Evolutionary conservation across 2,888 invertebrate species (phyloP).

Genomic region (Mythimna loreyi): DNA sequence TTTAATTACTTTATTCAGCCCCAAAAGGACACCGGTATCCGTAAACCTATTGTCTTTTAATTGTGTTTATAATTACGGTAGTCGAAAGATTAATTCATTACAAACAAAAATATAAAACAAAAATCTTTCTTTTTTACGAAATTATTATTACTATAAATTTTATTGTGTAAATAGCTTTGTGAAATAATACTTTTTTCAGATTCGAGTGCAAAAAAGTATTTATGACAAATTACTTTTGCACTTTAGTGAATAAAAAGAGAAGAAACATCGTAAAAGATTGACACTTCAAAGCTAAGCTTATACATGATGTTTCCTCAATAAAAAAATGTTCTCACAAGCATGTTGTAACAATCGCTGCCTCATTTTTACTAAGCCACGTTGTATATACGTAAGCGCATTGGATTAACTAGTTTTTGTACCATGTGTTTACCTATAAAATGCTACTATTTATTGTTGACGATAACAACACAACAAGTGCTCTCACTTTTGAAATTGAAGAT

Average conservation of each 20-base stretch:
- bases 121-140: too few relatives aligned
- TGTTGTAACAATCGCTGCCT: conserved; percentile 54
- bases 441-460: not conserved
- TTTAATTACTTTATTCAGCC: too few relatives aligned
- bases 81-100: too few relatives aligned
- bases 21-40: too few relatives aligned
- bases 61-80: too few relatives aligned
- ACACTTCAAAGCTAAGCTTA: conserved; percentile 43
- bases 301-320: conserved; percentile 52
- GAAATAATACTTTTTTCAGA: not conserved
- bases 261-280: conserved; percentile 24
- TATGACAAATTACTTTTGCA: conserved; percentile 30
- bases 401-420: conserved; percentile 13
- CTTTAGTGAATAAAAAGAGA: conserved; percentile 22
- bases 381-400: conserved; percentile 21
- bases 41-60: too few relatives aligned
- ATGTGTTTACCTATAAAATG: not conserved
- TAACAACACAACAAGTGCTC: not conserved
- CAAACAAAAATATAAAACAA: too few relatives aligned
- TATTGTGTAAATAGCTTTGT: conserved; percentile 13
- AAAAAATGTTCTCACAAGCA: conserved; percentile 57
- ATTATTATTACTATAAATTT: too few relatives aligned
- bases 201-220: not conserved
- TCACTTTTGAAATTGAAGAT: not conserved
- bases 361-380: conserved; percentile 38